A percentile compares a stretch with the other conserved stretches of the same genome.
Conservation (phyloP, 2,888 invertebrate genomes). For the Sicus ferrugineus region DNA sequence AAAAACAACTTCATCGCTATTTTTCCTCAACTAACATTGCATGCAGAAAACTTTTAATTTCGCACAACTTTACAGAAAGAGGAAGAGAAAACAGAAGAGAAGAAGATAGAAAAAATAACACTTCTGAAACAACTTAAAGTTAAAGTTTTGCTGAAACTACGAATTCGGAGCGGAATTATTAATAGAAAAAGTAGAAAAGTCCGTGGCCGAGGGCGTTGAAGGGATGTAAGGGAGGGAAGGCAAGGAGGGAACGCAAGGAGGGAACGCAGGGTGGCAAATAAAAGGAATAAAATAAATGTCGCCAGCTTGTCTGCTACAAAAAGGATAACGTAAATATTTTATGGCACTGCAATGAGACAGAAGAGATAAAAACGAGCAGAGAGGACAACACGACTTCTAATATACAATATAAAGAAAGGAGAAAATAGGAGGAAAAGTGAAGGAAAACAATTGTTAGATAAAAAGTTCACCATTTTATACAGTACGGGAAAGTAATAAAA, state of each 20-base stretch:
- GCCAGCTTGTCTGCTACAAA: slow-evolving; percentile 24
- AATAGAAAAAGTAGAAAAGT: slow-evolving; percentile 7
- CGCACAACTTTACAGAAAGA: background rate
- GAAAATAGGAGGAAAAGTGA: background rate
- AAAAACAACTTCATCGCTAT: background rate
- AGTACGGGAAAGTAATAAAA: slow-evolving; percentile 13
- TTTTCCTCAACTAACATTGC: too few relatives aligned
- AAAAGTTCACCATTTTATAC: slow-evolving; percentile 7
- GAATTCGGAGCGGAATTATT: slow-evolving; percentile 14
- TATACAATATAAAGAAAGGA: background rate
- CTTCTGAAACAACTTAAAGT: slow-evolving; percentile 9
- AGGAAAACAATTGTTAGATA: background rate
- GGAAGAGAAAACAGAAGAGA: background rate
- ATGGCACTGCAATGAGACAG: slow-evolving; percentile 22
- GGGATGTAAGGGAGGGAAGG: background rate
- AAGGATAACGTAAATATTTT: slow-evolving; percentile 24
- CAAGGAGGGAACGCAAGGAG: background rate
- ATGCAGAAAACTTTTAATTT: background rate
- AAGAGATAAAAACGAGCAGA: slow-evolving; percentile 1
- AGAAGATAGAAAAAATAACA: background rate
- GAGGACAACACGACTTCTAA: background rate
- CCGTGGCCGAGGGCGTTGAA: background rate
- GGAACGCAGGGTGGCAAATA: background rate
- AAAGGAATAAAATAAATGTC: slow-evolving; percentile 29
- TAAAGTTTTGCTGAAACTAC: background rate